Percentiles rank a stretch among this genome's conserved stretches.
These are phyloP conservation scores for Rapana venosa DNA, from an alignment of 2,888 invertebrate species.

Conservation along the genomic window DNA sequence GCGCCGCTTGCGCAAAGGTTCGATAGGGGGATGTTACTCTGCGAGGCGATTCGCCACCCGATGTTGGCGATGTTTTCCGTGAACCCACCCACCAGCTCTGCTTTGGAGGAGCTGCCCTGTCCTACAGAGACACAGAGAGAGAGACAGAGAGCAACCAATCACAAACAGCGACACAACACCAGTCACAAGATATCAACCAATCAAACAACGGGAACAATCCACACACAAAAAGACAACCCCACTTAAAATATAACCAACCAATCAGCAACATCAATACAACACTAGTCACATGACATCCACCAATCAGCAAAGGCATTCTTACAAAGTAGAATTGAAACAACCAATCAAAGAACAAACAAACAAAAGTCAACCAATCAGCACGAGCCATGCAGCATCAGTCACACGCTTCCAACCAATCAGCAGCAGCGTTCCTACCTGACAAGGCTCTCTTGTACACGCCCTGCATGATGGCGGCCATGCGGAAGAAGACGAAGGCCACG, in stretches of 20 bases:
- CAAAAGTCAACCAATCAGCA: not conserved
- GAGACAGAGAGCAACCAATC: too few species aligned
- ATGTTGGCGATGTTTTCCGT: slow-evolving; percentile 61
- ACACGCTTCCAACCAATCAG: not conserved
- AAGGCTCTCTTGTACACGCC: slow-evolving; percentile 76
- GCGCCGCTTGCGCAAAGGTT: slow-evolving; percentile 20
- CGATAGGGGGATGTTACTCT: slow-evolving; percentile 49
- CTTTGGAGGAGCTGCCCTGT: slow-evolving; percentile 72
- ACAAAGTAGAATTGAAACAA: not conserved
- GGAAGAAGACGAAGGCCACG: slow-evolving; percentile 75
- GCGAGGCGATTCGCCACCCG: slow-evolving; percentile 63
- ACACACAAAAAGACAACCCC: not conserved
- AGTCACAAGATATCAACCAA: too few species aligned
- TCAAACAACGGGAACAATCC: too few species aligned
- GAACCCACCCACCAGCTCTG: slow-evolving; percentile 58
- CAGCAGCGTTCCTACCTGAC: slow-evolving; percentile 58
- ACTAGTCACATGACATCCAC: too few species aligned
- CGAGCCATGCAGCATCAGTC: not conserved
- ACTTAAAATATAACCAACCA: too few species aligned
- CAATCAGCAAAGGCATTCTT: too few species aligned
- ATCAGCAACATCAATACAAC: too few species aligned
- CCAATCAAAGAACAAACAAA: not conserved
- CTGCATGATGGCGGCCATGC: slow-evolving; percentile 76
- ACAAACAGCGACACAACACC: too few species aligned
- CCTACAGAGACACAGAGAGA: slow-evolving; percentile 57